phyloP scores from a whole-genome alignment of 2,888 invertebrate genomes.

The Hydrotaea diabolus region DNA sequence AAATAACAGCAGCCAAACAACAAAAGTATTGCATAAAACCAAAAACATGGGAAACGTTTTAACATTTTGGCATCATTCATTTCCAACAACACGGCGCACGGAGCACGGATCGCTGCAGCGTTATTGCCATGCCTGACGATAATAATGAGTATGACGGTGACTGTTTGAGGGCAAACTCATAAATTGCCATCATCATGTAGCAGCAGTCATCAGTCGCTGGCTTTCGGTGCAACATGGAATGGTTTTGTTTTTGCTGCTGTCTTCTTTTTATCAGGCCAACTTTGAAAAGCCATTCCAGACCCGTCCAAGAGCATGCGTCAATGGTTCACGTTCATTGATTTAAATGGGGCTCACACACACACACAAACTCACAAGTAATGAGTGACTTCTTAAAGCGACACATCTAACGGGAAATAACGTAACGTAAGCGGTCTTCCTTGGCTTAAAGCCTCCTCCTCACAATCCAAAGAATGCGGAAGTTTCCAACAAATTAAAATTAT shows the following conservation, averaged over 20 bases:
- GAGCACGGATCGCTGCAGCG: background rate
- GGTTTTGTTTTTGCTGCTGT: too few species aligned
- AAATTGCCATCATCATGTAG: constrained; percentile 57
- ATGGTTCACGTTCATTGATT: constrained; percentile 63
- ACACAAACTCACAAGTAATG: constrained; percentile 34
- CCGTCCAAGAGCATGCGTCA: constrained; percentile 49
- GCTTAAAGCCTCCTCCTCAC: background rate
- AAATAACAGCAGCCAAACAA: constrained; percentile 38
- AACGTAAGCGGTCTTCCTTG: background rate
- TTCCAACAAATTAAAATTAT: constrained; percentile 1
- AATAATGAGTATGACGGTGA: constrained; percentile 58
- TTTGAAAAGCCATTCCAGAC: constrained; percentile 26
- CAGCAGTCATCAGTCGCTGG: background rate
- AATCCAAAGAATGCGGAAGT: constrained; percentile 33
- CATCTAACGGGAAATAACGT: constrained; percentile 5
- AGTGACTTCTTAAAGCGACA: background rate
- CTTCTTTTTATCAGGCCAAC: constrained; percentile 42
- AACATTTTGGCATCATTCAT: constrained; percentile 58
- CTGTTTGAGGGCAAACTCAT: constrained; percentile 64
- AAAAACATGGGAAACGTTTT: constrained; percentile 62
- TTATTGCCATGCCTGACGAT: constrained; percentile 46
- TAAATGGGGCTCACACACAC: constrained; percentile 48
- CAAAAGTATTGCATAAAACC: constrained; percentile 24
- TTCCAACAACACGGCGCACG: constrained; percentile 13
- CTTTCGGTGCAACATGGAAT: background rate